Evolutionary conservation across 37 sponge, comb jelly and placozoan genomes (phyloP).

Genomic region (Spongilla lacustris): DNA sequence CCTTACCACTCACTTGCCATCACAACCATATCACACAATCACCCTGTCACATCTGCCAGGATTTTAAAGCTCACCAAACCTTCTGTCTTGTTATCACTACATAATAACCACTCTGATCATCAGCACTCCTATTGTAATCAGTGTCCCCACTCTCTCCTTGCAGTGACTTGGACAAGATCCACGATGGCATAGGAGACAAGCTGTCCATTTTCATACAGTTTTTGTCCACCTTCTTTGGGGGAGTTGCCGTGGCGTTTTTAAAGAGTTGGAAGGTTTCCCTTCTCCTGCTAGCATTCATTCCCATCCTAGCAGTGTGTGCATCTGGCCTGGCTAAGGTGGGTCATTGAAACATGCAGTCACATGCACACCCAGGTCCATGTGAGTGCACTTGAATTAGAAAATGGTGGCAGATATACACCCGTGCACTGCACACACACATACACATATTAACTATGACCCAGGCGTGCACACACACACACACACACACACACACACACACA

Average conservation of each 20-base stretch:
- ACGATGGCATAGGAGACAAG: slow-evolving; percentile 73
- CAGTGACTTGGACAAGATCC: slow-evolving; percentile 67
- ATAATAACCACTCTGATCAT: neutral
- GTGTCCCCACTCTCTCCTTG: too few species aligned
- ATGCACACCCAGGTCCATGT: neutral
- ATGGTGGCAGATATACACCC: too few species aligned
- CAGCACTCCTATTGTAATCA: neutral
- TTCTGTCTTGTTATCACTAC: neutral
- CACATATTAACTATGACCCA: too few species aligned
- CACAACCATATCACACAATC: too few species aligned
- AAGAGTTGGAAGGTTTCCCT: slow-evolving; percentile 47
- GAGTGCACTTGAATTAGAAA: too few species aligned
- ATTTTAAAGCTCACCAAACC: too few species aligned
- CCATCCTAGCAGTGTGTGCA: slow-evolving; percentile 37
- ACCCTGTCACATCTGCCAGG: too few species aligned
- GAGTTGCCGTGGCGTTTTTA: slow-evolving; percentile 35
- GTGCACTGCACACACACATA: too few species aligned
- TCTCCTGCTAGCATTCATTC: slow-evolving; percentile 36
- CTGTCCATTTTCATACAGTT: slow-evolving; percentile 47
- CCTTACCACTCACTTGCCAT: too few species aligned
- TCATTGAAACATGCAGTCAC: neutral
- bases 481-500: too few species aligned
- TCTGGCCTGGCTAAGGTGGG: slow-evolving; percentile 14
- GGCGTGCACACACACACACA: too few species aligned
- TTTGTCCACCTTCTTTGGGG: slow-evolving; percentile 46